Evolutionary conservation across 2,113 vertebrate genomes (phyloP), one percentile per base, ranked within the genome.

Genomic region (Takifugu flavidus): DNA sequence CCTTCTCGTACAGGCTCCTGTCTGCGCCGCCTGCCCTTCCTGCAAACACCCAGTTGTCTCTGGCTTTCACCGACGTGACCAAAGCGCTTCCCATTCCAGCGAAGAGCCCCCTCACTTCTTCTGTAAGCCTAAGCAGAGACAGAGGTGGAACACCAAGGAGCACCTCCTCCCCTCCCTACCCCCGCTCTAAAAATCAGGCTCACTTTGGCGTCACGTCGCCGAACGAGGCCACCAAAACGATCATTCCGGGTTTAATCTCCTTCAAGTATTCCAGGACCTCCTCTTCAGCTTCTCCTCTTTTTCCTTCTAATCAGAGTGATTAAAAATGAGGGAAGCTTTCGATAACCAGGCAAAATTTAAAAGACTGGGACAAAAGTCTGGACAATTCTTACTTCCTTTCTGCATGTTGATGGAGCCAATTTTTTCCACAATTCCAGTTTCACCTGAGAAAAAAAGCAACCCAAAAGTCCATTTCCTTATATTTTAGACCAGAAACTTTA

Each of bases 41-140:
- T 34, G 92, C n/a, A 85, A 98, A 97, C 56, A 94, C 76, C 95
- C 95, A 98, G 84, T 75, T 93, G 83, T 98, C 94, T 57, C 93
- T 82, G 58, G 75, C 87, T 14, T 86, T 79, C n/a, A 96, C n/a
- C 0, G 88, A 59, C 13, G 3, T 56, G 56, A 90, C 87, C 0
- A 91, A 54, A 59, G 74, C 83, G 72, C 95, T 98, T 56, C 95
- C 96, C 72, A 94, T 77, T 1, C 62, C 59, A 0, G 25, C 46
- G 44, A 98, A 91, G 13, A 87, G 14, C 0, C 68, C 65, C 76
- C 80, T 83, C 20, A 89, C 74, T 74, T 93, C 85, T 6, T 90
- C 52, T 1, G 90, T 93, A 90, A 98, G 78, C 65, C 96, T 98
- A 78, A 44, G 62, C 64, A 65, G 61, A 52, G 72, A 14, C 13